These are phyloP conservation scores for Otis tarda DNA, from an alignment of 2,113 vertebrate genomes.

Conservation along the genomic window DNA sequence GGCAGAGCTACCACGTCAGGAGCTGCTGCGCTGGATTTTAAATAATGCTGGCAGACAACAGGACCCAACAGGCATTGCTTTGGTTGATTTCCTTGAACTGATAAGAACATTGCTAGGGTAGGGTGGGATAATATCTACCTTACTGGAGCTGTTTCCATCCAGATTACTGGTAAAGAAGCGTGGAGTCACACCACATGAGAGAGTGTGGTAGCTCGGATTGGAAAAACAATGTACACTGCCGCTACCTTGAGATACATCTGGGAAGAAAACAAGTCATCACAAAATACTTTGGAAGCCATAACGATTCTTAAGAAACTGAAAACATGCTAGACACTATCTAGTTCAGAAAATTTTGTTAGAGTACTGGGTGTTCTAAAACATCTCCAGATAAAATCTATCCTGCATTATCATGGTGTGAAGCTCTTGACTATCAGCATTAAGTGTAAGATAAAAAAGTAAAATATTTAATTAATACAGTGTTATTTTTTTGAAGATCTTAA, in stretches of 20 bases:
- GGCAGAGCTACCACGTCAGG: background rate
- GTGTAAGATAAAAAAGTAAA: background rate
- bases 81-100: conserved; percentile 63
- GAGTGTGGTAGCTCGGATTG: conserved; percentile 93
- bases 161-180: conserved; percentile 86
- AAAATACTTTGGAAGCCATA: conserved; percentile 51
- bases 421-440: background rate
- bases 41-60: conserved; percentile 11
- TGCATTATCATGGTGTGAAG: background rate
- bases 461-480: background rate
- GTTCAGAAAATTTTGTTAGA: background rate
- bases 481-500: background rate
- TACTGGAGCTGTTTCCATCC: conserved; percentile 88
- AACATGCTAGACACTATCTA: background rate
- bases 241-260: conserved; percentile 86
- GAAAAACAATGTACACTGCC: conserved; percentile 87
- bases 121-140: conserved; percentile 77
- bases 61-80: background rate
- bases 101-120: background rate
- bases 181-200: conserved; percentile 86
- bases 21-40: background rate
- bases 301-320: background rate
- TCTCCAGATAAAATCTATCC: background rate
- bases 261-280: conserved; percentile 81
- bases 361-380: background rate